Evolutionary conservation across 1,140 invertebrate genomes (phyloP).

Genomic region (Sinella curviseta): DNA sequence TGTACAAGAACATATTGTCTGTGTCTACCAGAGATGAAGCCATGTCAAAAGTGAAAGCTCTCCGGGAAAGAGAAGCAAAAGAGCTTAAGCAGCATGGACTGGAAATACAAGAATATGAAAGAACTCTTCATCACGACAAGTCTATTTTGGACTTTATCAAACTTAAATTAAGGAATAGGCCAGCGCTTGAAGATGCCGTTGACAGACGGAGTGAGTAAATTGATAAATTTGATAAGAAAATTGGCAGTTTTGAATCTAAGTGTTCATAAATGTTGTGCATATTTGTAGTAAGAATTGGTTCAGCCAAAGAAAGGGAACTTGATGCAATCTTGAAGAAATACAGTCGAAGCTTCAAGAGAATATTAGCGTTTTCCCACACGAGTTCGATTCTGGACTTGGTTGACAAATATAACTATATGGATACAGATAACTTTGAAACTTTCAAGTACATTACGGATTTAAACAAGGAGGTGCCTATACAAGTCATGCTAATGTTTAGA

Average conservation of each 20-base stretch:
- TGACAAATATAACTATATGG: not conserved
- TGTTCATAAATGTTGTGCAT: not conserved
- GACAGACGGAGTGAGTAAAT: not conserved
- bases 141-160: not conserved
- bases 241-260: not conserved
- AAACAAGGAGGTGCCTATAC: constrained; percentile 5
- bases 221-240: not conserved
- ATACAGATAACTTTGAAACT: not conserved
- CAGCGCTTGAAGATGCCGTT: not conserved
- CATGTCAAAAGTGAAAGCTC: not conserved
- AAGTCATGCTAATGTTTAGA: no score
- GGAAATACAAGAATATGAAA: constrained; percentile 2
- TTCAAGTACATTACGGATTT: not conserved
- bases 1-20: not conserved
- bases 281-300: not conserved
- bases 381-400: not conserved
- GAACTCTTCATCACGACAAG: constrained; percentile 1
- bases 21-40: not conserved
- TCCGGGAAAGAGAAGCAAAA: not conserved
- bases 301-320: not conserved
- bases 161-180: not conserved
- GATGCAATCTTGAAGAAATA: not conserved
- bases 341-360: not conserved
- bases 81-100: constrained; percentile 9
- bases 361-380: not conserved